Base-by-base conservation (phyloP, 2,797 vertebrate species). In the Notamacropus eugenii region DNA sequence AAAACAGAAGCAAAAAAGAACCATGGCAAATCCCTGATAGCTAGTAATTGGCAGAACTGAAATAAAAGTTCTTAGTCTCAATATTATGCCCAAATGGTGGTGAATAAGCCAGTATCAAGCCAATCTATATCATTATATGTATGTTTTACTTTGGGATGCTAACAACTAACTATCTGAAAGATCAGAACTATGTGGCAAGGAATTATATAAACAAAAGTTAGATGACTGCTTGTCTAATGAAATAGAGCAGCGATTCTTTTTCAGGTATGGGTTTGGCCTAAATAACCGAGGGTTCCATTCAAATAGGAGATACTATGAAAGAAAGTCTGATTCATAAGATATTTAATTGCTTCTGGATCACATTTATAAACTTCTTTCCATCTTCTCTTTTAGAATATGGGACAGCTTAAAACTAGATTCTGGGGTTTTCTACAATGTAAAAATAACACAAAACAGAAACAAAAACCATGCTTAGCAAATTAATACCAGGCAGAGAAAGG, bases 391-490 rank as follows among this genome's bases (percentile, higher is more conserved):
- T 8, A 74, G n/a, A 74, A 29, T 40, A 16, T 74, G 16, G 5
- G 5, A 40, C 14, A 74, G 14, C 16, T 74, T 74, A 74, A 40
- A 40, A 74, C 14, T 74, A n/a, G 34, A 74, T 16, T 22, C 34
- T 74, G 34, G 67, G 16, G 14, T 40, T 19, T 74, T 19, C n/a
- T 40, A 74, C 14, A 74, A 19, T 34, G 34, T 22, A 74, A 74
- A 16, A 74, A 22, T 9, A n/a, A 67, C 4, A 67, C 62, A 67
- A 67, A 67, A 67, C 34, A 19, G 19, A 59, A 62, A 59, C 58
- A 59, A 24, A 56, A 91, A 14, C n/a, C 94, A 58, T 91, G 13
- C n/a, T 46, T 90, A 96, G 58, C 27, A 90, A 94, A 91, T 94
- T 27, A 0, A 93, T 4, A 74, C 9, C 54, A 94, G 67, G 90